Base-by-base conservation (phyloP, 2,888 invertebrate genomes). In the Mamestra brassicae region DNA sequence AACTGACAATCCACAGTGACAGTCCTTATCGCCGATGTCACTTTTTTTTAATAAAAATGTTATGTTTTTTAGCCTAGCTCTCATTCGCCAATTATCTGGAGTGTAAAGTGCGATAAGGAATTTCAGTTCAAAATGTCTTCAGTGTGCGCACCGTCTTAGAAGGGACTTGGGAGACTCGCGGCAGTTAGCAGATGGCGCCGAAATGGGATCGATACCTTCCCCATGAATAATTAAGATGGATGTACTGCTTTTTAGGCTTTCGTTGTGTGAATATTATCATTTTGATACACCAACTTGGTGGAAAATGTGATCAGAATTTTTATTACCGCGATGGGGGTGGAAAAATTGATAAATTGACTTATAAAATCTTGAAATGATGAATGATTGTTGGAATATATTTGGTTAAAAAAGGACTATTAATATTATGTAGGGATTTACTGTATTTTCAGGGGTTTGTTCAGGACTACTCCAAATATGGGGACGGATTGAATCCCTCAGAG, bases 221-320 rank as follows among this genome's bases (percentile, higher is more conserved):
- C 89, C 90, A 92, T 95, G 94, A 94, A 95, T 95, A 94, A 95
- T 95, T 94, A 93, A 94, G 91, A 93, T 88, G 89, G 87, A 94
- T 93, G 90, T 91, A 89, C 89, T 83, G 85, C 88, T 91, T 91
- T 93, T 90, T 90, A 90, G 85, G 87, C 83, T 85, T 89, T 78
- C 75, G 73, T 78, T 70, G 77, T 80, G 80, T 57, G 80, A 82
- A 73, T 64, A 75, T 83, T 77, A 75, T 67, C 69, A 70, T 65
- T 75, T 70, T 60, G 71, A 66, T 61, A 77, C 38, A 60, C 26
- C 34, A 64, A 75, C 26, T 55, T 72, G 42, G 52, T 45, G 15
- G 42, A 38, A 57, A 72, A 68, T 58, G 17, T 57, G 57, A 17
- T 54, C 26, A 36, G 70, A 58, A 54, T 65, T 45, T 62, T 68